Base-by-base conservation (phyloP, 1,140 invertebrate genomes). In the Cataglyphis hispanica region DNA sequence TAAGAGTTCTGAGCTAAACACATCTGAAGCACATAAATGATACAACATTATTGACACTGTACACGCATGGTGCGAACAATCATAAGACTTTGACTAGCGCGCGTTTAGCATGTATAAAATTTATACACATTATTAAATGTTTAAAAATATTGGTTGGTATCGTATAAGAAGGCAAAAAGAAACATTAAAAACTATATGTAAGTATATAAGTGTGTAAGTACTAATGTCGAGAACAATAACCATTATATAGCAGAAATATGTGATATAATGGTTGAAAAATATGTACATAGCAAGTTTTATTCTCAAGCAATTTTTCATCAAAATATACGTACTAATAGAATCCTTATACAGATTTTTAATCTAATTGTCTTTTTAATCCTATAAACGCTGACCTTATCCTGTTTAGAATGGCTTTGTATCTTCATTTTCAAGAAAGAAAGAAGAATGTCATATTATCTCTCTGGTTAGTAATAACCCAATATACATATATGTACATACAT, bases 71-170 rank as follows among this genome's bases (percentile, higher is more conserved):
- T 67, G 34, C 64, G 64, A 67, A 67, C 64, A 67, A 40, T n/a
- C 43, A 67, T 67, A 40, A 40, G 64, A 40, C 40, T 40, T 43
- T 40, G 37, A 37, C 64, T 67, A 67, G 13, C 46, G 46, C 46
- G 64, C 64, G 60, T 63, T 67, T 25, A 67, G 64, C 64, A 67
- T 67, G 37, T 67, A 67, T 67, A 67, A 67, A 67, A 67, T 67
- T 67, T 67, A 43, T 19, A 67, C 10, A 67, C n/a, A 67, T 67
- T 22, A 40, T 67, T 43, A 25, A 22, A 43, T 27, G 34, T 67
- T 67, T 43, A 67, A 43, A 67, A 11, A 40, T 43, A 37, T 40
- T 22, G 64, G 37, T 19, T 67, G 64, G 2, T 67, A n/a, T 43
- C 37, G n/a, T 67, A 37, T 67, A 67, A 67, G 4, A 67, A 67